These are phyloP conservation scores for Tenualosa ilisha DNA, from an alignment of 2,797 vertebrate species.

Conservation along the genomic window DNA sequence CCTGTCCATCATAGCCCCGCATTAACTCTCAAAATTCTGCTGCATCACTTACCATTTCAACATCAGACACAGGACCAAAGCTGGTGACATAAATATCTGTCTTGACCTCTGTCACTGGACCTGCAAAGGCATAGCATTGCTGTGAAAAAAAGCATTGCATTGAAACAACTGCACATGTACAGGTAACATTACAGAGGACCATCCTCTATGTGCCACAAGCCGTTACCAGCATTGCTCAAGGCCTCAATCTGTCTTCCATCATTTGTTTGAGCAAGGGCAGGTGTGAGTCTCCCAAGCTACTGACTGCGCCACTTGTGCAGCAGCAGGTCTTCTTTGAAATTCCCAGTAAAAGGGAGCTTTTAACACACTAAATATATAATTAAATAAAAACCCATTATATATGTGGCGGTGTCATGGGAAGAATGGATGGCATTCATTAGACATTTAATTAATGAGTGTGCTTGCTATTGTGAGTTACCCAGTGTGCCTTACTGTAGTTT, in stretches of 20 bases:
- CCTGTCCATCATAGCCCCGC: background rate
- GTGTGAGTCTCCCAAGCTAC: background rate
- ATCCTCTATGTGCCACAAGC: too few species aligned
- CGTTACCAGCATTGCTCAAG: background rate
- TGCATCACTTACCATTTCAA: constrained; percentile 93
- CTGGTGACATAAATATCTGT: constrained; percentile 99
- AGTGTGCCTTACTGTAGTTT: background rate
- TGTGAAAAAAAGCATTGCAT: background rate
- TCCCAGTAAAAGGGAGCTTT: background rate
- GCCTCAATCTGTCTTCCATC: background rate
- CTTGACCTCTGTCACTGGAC: constrained; percentile 98
- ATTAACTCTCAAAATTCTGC: background rate
- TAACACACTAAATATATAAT: background rate
- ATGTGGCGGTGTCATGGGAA: background rate
- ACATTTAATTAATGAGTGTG: background rate
- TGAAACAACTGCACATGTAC: background rate
- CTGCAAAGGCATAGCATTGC: constrained; percentile 64
- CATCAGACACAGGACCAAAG: constrained; percentile 98
- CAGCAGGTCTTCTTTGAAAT: too few species aligned
- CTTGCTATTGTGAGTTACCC: background rate
- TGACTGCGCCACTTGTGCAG: background rate
- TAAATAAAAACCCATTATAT: too few species aligned
- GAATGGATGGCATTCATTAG: background rate
- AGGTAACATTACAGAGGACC: too few species aligned
- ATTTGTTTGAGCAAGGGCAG: background rate